These are phyloP conservation scores for Crotalus viridis DNA, from an alignment of 2,113 vertebrate species.

Conservation along the genomic window DNA sequence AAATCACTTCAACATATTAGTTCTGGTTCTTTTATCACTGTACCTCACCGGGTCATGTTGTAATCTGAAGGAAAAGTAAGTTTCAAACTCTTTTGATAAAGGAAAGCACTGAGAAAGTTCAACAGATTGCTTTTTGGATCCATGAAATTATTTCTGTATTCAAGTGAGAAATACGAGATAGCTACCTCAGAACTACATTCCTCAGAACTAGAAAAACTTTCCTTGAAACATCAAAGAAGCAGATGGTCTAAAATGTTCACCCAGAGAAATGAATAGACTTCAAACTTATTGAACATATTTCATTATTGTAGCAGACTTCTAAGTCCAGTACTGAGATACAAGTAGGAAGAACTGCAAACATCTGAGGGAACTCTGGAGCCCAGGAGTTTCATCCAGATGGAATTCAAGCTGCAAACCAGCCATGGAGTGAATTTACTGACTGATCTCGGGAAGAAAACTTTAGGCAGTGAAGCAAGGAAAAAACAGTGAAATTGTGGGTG, in stretches of 20 bases:
- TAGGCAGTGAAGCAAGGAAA: background rate
- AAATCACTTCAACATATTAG: background rate
- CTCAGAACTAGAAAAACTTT: constrained; percentile 2
- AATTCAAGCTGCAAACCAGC: background rate
- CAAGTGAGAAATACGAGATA: constrained; percentile 7
- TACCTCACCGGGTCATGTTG: constrained; percentile 3
- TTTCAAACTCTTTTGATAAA: constrained; percentile 4
- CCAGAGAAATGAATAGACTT: background rate
- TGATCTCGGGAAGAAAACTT: background rate
- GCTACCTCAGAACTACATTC: background rate
- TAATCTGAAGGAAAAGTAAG: background rate
- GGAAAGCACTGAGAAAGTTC: constrained; percentile 5
- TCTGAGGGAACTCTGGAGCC: background rate
- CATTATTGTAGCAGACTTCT: background rate
- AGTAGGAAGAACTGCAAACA: background rate
- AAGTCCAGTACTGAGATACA: background rate
- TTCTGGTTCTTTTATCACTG: background rate
- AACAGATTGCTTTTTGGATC: constrained; percentile 18
- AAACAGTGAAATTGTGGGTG: background rate
- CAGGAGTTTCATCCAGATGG: background rate
- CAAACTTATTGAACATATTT: background rate
- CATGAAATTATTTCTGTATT: constrained; percentile 18
- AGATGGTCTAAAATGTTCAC: background rate
- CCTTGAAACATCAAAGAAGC: constrained; percentile 9
- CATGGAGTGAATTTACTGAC: background rate